A percentile compares a stretch with the other conserved stretches of the same genome.
Evolutionary conservation across 2,888 invertebrate species (phyloP).

Genomic region (Leucoptera coffeella): DNA sequence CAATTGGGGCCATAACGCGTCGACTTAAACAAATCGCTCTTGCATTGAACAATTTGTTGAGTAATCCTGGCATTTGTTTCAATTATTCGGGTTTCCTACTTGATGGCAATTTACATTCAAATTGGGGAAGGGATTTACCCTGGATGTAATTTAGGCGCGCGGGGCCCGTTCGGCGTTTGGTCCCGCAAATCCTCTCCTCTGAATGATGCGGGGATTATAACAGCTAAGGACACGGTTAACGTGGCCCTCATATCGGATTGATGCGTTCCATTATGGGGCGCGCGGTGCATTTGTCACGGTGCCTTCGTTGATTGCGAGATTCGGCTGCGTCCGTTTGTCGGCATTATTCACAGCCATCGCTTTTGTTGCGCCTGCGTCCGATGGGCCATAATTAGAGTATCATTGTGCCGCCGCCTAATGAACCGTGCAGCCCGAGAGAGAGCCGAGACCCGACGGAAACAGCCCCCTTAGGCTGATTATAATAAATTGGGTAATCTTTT

Average conservation of each 20-base stretch:
- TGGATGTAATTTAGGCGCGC: constrained; percentile 9
- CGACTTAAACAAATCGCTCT: constrained; percentile 46
- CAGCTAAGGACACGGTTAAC: too few species aligned
- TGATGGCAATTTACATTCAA: constrained; percentile 19
- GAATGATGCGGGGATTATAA: too few species aligned
- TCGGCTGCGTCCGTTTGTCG: too few species aligned
- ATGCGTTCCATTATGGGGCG: constrained; percentile 1
- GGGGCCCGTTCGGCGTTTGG: too few species aligned
- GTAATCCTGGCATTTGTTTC: constrained; percentile 50
- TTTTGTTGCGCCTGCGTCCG: constrained; percentile 29
- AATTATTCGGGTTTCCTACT: constrained; percentile 41
- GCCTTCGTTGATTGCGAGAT: constrained; percentile 11
- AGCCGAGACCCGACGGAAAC: constrained; percentile 15
- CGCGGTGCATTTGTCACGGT: not conserved
- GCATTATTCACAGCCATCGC: constrained; percentile 29
- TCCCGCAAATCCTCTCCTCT: too few species aligned
- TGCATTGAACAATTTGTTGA: constrained; percentile 50
- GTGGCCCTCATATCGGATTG: not conserved
- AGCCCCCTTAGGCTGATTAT: constrained; percentile 30
- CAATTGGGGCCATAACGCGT: too few species aligned
- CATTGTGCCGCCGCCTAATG: constrained; percentile 36
- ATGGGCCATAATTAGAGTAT: constrained; percentile 44
- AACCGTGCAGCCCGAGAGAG: constrained; percentile 18
- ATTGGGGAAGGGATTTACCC: constrained; percentile 13
- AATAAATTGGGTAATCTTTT: constrained; percentile 27